These are phyloP conservation scores for Ellobium chinense DNA, from an alignment of 2,888 invertebrate genomes.

Conservation along the genomic window DNA sequence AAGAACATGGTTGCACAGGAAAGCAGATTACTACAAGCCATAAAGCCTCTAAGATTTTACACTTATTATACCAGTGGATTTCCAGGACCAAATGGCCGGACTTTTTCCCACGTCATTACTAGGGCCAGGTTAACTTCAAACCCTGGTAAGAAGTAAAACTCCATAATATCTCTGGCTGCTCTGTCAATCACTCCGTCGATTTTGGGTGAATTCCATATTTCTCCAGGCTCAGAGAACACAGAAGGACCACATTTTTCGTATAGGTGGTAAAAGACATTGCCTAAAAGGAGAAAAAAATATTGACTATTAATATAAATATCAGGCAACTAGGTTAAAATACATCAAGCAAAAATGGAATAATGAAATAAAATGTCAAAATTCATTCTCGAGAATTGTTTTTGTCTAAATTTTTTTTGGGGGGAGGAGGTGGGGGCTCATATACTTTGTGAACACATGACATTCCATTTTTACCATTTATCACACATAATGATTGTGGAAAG, in stretches of 20 bases:
- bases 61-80: too few species aligned
- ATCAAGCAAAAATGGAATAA: neutral
- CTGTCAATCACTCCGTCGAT: neutral
- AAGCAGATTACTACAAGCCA: too few species aligned
- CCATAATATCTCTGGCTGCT: neutral
- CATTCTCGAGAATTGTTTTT: too few species aligned
- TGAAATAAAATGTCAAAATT: neutral
- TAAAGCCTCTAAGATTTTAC: too few species aligned
- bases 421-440: too few species aligned
- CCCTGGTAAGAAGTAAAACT: neutral
- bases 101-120: constrained; percentile 2
- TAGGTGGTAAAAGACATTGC: neutral
- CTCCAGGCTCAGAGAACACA: neutral
- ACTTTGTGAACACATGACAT: too few species aligned
- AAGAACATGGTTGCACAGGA: too few species aligned
- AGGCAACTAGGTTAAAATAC: too few species aligned
- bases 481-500: too few species aligned
- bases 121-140: neutral
- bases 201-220: neutral
- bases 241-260: constrained; percentile 2
- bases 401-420: too few species aligned
- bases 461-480: too few species aligned
- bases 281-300: neutral
- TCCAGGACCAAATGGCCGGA: neutral
- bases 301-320: too few species aligned